A percentile compares a stretch with the other conserved stretches of the same genome.
Evolutionary conservation across 2,113 vertebrate genomes (phyloP).

Genomic region (Chroicocephalus ridibundus): DNA sequence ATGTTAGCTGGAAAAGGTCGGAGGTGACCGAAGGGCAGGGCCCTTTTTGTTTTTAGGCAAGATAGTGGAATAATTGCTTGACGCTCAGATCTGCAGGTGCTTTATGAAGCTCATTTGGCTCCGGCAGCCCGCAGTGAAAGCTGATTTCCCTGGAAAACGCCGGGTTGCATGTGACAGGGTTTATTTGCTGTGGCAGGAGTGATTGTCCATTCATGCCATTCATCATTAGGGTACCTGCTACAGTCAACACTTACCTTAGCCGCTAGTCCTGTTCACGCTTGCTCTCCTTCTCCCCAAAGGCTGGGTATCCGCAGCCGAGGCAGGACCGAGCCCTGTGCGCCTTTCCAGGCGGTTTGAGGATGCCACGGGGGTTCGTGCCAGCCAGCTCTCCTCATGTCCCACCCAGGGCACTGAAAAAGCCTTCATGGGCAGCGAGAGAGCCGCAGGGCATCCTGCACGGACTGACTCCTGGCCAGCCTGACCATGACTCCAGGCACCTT

Average conservation of each 20-base stretch:
- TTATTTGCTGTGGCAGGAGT: constrained; percentile 79
- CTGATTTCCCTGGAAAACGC: constrained; percentile 72
- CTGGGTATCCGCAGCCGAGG: neutral
- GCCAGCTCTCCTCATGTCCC: neutral
- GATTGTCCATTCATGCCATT: constrained; percentile 76
- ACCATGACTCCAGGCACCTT: neutral
- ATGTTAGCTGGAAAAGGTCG: constrained; percentile 94
- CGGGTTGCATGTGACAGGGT: constrained; percentile 83
- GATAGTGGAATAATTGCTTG: constrained; percentile 89
- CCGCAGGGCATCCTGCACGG: accelerated
- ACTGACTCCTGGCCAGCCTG: accelerated
- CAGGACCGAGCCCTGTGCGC: accelerated
- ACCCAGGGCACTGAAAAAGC: neutral
- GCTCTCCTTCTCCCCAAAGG: neutral
- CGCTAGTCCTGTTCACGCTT: neutral
- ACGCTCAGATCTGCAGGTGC: constrained; percentile 90
- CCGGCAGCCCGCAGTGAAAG: constrained; percentile 79
- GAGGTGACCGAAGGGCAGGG: constrained; percentile 83
- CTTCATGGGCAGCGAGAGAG: accelerated
- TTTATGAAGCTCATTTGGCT: constrained; percentile 83
- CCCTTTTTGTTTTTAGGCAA: constrained; percentile 89
- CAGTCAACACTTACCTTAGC: constrained; percentile 50
- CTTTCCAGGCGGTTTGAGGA: neutral
- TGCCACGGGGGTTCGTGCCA: neutral
- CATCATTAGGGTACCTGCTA: constrained; percentile 64